A percentile compares a stretch with the other conserved stretches of the same genome.
phyloP scores from a whole-genome alignment of 35 echinoderm and acorn worm genomes.

The Apostichopus californicus region DNA sequence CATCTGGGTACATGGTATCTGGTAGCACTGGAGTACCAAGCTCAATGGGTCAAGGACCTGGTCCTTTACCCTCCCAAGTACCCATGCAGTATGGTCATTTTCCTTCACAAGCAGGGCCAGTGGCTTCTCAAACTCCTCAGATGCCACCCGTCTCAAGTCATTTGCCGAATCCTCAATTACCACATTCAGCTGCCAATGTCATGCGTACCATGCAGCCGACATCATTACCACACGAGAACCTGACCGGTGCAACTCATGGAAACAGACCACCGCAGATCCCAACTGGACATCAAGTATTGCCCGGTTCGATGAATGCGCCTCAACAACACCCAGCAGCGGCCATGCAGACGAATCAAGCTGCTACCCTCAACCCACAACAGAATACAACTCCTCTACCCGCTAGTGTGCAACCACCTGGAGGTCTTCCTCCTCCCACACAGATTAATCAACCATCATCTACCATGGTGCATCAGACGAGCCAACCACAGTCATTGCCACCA shows the following conservation, averaged over 20 bases:
- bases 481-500: not conserved
- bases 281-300: not conserved
- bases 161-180: not conserved
- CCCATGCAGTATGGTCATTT: constrained; percentile 20
- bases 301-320: not conserved
- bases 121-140: not conserved
- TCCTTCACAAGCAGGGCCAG: not conserved
- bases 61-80: not conserved
- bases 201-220: not conserved
- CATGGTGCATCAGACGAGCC: not conserved
- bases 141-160: not conserved
- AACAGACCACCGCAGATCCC: not conserved
- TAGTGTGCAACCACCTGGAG: not conserved
- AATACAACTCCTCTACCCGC: not conserved
- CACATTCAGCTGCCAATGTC: not conserved
- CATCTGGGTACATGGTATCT: not conserved
- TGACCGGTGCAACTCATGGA: not conserved
- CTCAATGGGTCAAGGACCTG: not conserved
- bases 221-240: not conserved
- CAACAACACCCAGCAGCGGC: not conserved
- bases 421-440: not conserved
- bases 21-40: not conserved
- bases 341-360: not conserved
- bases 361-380: not conserved
- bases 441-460: not conserved